phyloP scores from a whole-genome alignment of 2,888 invertebrate species.

The Chamaedrilus cognettii region DNA sequence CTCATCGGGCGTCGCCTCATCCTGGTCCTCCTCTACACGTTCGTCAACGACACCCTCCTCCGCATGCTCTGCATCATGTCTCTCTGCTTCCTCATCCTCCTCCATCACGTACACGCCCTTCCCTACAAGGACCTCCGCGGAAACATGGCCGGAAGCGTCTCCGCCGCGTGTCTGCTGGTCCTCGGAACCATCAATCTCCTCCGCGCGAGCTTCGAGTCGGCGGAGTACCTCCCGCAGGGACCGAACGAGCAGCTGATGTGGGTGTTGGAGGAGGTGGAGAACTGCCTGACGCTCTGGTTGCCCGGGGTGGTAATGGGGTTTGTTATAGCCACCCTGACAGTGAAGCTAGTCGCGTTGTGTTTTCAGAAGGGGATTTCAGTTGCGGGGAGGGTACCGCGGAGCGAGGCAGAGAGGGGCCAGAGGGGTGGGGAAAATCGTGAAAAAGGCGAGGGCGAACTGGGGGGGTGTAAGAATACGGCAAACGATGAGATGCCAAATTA shows the following conservation, averaged over 20 bases:
- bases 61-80: constrained; percentile 39
- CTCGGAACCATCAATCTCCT: constrained; percentile 38
- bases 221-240: constrained; percentile 39
- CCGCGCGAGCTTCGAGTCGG: constrained; percentile 38
- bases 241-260: constrained; percentile 36
- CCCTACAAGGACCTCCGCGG: constrained; percentile 37
- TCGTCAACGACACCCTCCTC: constrained; percentile 37
- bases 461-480: too few species aligned
- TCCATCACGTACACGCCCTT: constrained; percentile 38
- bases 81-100: constrained; percentile 36
- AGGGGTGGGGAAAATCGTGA: too few species aligned
- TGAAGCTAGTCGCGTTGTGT: too few species aligned
- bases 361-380: too few species aligned
- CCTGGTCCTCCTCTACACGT: constrained; percentile 37
- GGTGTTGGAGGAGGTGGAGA: constrained; percentile 37
- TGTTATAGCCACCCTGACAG: too few species aligned
- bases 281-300: constrained; percentile 37
- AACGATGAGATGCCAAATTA: too few species aligned
- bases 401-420: too few species aligned
- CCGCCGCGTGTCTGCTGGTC: constrained; percentile 36
- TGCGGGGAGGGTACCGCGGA: too few species aligned
- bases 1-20: constrained; percentile 35
- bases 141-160: constrained; percentile 38
- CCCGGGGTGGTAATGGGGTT: constrained; percentile 36
- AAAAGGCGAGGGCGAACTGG: too few species aligned